Evolutionary conservation across 2,888 invertebrate species (phyloP).

Genomic region (Tachina lurida): DNA sequence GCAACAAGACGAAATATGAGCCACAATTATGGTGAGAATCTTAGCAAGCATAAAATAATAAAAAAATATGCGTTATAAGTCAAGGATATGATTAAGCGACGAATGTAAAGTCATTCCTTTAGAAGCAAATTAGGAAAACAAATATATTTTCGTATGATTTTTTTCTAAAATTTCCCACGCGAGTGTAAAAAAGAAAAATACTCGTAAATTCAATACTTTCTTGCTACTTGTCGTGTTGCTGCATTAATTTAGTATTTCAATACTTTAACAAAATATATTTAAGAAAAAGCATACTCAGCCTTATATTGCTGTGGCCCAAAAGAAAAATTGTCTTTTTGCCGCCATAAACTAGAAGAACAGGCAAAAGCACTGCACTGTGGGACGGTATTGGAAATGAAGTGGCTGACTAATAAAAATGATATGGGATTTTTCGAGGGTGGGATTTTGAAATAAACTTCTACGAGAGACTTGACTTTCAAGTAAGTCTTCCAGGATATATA

Average conservation of each 20-base stretch:
- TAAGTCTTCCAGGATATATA: too few species aligned
- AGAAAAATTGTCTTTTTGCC: conserved; percentile 17
- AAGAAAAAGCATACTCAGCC: background rate
- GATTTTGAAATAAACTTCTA: too few species aligned
- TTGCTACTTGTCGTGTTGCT: conserved; percentile 18
- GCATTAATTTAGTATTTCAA: conserved; percentile 57
- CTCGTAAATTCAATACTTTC: conserved; percentile 30
- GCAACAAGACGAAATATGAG: background rate
- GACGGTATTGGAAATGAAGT: background rate
- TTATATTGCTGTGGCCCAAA: background rate
- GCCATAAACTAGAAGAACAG: background rate
- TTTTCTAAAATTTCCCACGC: background rate
- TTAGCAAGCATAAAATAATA: background rate
- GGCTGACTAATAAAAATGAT: background rate
- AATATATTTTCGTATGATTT: too few species aligned
- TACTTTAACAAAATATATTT: conserved; percentile 8
- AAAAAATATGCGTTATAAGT: too few species aligned
- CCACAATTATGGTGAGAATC: background rate
- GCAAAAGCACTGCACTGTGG: background rate
- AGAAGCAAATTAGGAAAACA: too few species aligned
- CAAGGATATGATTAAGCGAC: too few species aligned
- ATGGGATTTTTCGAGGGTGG: too few species aligned
- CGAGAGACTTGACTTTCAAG: too few species aligned
- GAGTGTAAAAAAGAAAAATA: conserved; percentile 1
- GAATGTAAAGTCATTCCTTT: too few species aligned